Conservation (phyloP, 2,113 vertebrate species). For the Lanius collurio region DNA sequence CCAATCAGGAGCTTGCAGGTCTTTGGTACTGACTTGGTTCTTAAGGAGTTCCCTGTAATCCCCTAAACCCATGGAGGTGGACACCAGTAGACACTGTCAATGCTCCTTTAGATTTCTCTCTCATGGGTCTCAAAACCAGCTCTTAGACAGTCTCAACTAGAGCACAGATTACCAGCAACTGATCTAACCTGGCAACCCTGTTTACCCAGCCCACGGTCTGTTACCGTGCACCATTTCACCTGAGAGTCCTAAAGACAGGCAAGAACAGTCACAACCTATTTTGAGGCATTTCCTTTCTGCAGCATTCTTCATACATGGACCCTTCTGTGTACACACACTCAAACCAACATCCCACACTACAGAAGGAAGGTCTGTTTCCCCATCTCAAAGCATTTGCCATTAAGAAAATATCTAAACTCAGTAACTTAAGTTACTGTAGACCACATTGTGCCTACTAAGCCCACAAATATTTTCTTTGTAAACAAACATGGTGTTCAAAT, state of each 20-base stretch:
- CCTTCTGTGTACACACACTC: background rate
- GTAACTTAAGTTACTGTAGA: background rate
- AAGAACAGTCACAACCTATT: background rate
- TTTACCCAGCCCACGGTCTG: background rate
- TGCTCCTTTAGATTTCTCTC: background rate
- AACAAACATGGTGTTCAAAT: background rate
- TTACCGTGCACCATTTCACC: background rate
- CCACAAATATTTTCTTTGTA: background rate
- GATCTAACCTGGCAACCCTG: background rate
- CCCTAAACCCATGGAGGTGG: no score
- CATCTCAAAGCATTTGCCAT: background rate
- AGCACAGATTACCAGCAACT: background rate
- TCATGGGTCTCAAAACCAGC: background rate
- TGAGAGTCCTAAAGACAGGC: background rate
- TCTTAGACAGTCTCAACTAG: background rate
- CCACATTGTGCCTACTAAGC: background rate
- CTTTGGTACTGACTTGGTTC: background rate
- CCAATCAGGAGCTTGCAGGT: background rate
- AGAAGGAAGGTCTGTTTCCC: background rate
- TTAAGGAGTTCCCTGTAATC: background rate
- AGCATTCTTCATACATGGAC: background rate
- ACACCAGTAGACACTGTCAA: rapidly evolving
- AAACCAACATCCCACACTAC: background rate
- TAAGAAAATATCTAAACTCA: background rate
- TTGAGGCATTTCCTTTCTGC: background rate